phyloP scores from a whole-genome alignment of 2,888 invertebrate species.

The Drosophila melanocephala region DNA sequence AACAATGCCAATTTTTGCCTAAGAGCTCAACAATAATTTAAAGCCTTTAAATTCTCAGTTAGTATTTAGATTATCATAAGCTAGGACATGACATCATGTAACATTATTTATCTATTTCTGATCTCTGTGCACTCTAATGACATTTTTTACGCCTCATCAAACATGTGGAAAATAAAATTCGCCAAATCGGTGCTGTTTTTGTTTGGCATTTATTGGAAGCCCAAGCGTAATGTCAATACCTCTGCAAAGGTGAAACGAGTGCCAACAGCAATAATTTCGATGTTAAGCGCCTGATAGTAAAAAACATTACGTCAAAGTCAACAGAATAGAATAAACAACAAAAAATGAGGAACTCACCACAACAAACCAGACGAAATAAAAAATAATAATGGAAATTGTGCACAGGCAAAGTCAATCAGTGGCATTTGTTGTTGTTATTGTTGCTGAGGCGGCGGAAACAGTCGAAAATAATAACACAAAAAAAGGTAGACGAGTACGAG shows the following conservation, averaged over 20 bases:
- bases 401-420: constrained; percentile 73
- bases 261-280: constrained; percentile 37
- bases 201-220: constrained; percentile 28
- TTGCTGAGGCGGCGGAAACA: constrained; percentile 32
- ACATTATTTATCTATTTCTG: constrained; percentile 48
- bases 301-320: constrained; percentile 63
- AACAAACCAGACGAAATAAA: constrained; percentile 34
- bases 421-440: constrained; percentile 44
- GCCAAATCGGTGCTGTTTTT: constrained; percentile 22
- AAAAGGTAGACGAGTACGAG: constrained; percentile 27
- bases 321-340: constrained; percentile 59
- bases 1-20: neutral
- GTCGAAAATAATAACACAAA: constrained; percentile 53
- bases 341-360: constrained; percentile 10
- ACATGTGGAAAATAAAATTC: constrained; percentile 40
- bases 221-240: constrained; percentile 32
- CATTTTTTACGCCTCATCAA: constrained; percentile 67
- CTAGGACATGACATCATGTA: constrained; percentile 7
- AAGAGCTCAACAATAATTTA: neutral
- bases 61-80: neutral
- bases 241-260: constrained; percentile 50
- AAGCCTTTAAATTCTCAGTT: neutral
- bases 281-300: constrained; percentile 55
- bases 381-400: constrained; percentile 70
- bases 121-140: constrained; percentile 50